Conservation (phyloP, 2,113 vertebrate species). For the Myanophis thanlyinensis region DNA sequence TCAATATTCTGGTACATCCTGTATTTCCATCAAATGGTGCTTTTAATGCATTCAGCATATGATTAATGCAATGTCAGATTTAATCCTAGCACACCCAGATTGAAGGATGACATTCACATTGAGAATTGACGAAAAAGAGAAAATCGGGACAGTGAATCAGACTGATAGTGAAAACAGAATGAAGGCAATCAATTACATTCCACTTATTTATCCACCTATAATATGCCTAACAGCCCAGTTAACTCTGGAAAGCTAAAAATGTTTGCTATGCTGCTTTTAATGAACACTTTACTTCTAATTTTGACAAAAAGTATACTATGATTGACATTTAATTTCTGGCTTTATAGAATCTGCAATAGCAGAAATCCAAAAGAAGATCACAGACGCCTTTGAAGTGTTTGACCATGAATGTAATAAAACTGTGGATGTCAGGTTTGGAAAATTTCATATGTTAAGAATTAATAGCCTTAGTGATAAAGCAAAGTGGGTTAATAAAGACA, state of each 20-base stretch:
- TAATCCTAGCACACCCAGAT: not conserved
- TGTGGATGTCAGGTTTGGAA: slow-evolving; percentile 88
- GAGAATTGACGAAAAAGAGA: not conserved
- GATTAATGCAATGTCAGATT: not conserved
- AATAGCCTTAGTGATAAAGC: slow-evolving; percentile 24
- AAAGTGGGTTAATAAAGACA: not conserved
- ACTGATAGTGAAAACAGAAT: not conserved
- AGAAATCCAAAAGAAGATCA: slow-evolving; percentile 82
- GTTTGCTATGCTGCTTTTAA: not conserved
- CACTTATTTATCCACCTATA: not conserved
- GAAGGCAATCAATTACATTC: not conserved
- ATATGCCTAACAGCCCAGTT: not conserved
- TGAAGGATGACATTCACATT: not conserved
- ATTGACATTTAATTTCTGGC: slow-evolving; percentile 28
- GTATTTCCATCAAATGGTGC: not conserved
- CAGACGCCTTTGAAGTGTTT: slow-evolving; percentile 86
- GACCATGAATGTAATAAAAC: slow-evolving; percentile 83
- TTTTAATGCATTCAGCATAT: not conserved
- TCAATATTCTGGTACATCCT: not conserved
- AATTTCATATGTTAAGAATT: slow-evolving; percentile 22
- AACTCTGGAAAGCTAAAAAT: not conserved
- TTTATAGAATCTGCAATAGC: slow-evolving; percentile 70
- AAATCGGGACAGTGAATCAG: not conserved
- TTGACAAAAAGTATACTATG: not conserved
- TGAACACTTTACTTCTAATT: not conserved